Base-by-base conservation (phyloP, 2,888 invertebrate genomes). In the Rugalucina vietnamica region DNA sequence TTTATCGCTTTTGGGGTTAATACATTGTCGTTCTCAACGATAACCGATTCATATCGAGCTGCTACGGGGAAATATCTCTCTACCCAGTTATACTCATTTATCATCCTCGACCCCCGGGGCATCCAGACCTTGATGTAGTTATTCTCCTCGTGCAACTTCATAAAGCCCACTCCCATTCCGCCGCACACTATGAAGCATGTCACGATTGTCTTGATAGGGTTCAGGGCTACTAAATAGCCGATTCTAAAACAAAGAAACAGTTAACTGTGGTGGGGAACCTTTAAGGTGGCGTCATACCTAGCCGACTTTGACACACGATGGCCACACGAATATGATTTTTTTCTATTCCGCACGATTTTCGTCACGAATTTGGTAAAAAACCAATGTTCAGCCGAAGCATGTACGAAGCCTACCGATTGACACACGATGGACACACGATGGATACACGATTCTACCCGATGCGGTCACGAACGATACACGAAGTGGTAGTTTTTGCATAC, bases 91-190 rank as follows among this genome's bases (percentile, higher is more conserved):
- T 90, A 84, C 71, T 92, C 85, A 1, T 82, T 86, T 60, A 89
- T 72, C 79, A 91, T 84, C 27, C 88, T 73, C 14, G 92, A 89
- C 36, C 90, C 90, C 2, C 84, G 78, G 0, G 92, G 92, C 14
- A 91, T 81, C 92, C 92, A 92, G 18, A 92, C 88, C 65, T 88
- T 88, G 12, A 89, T 87, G 71, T 91, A 91, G 8, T 88, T 88
- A 3, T 81, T 90, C 79, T 92, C 90, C 21, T 85, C 87, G 69
- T 91, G 91, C 78, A 87, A 88, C 34, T 88, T 79, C 43, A 84
- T 79, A 24, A 90, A 79, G 0, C 91, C 92, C 4, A 91, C 74
- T 0, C 90, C 88, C 37, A 88, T 88, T 36, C 90, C 76, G 1
- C 79, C 84, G 27, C 86, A 87, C 18, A 90, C 85, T 0, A 89